A percentile compares a stretch with the other conserved stretches of the same genome.
phyloP scores from a whole-genome alignment of 2,888 invertebrate species.

The Tenthredo notha region DNA sequence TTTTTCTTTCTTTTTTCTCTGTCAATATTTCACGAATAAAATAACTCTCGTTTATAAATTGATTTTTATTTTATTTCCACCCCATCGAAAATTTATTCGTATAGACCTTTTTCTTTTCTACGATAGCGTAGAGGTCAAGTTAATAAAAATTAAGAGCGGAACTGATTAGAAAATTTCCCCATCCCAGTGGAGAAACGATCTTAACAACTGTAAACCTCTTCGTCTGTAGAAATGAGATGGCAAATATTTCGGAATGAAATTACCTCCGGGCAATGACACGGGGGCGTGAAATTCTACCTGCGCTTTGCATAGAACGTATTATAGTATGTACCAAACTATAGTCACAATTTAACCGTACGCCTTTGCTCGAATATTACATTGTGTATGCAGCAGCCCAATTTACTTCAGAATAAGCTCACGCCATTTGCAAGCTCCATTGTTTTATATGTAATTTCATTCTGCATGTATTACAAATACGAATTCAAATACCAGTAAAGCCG shows the following conservation, averaged over 20 bases:
- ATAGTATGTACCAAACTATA: not conserved
- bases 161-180: slow-evolving; percentile 9
- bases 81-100: not conserved
- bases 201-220: not conserved
- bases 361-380: slow-evolving; percentile 32
- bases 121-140: not conserved
- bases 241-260: slow-evolving; percentile 36
- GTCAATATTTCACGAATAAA: not conserved
- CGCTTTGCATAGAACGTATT: not conserved
- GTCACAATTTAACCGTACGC: not conserved
- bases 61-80: not conserved
- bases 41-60: not conserved
- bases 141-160: slow-evolving; percentile 19
- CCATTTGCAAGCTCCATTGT: not conserved
- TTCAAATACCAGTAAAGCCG: not conserved
- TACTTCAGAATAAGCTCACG: not conserved
- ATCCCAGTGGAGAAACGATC: not conserved
- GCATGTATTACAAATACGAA: not conserved
- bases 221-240: slow-evolving; percentile 33
- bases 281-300: slow-evolving; percentile 16
- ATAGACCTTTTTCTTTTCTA: not conserved
- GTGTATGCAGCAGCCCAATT: slow-evolving; percentile 30
- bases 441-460: not conserved
- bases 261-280: slow-evolving; percentile 30
- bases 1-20: not conserved